Percentiles rank a stretch among this genome's conserved stretches.
Evolutionary conservation across 2,888 invertebrate genomes (phyloP).

Genomic region (Magallana nippona): DNA sequence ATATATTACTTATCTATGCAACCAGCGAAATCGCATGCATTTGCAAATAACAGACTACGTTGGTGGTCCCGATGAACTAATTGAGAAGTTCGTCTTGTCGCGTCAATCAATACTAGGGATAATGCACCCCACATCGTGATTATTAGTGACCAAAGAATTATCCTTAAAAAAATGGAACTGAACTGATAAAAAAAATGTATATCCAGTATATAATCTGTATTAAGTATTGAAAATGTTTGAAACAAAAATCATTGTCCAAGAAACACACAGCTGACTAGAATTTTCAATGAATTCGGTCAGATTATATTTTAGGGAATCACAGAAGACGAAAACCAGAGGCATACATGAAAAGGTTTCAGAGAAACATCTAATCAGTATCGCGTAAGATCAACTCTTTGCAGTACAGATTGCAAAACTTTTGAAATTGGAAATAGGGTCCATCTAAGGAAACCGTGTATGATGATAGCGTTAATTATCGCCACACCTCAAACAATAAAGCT

Average conservation of each 20-base stretch:
- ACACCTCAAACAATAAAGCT: conserved; percentile 28
- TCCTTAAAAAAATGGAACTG: neutral
- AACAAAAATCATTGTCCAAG: neutral
- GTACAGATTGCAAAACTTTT: conserved; percentile 18
- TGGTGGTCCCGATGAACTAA: conserved; percentile 39
- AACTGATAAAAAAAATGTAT: neutral
- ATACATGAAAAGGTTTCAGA: conserved; percentile 12
- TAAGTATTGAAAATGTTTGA: neutral
- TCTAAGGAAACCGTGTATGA: conserved; percentile 11
- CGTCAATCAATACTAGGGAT: conserved; percentile 5
- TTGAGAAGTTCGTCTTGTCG: conserved; percentile 32
- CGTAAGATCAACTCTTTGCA: conserved; percentile 18
- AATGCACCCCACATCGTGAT: conserved; percentile 22
- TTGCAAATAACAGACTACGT: conserved; percentile 5
- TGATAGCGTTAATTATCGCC: conserved; percentile 31
- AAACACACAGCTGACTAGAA: neutral
- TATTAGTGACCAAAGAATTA: conserved; percentile 16
- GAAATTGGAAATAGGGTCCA: conserved; percentile 14
- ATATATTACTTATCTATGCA: conserved; percentile 46
- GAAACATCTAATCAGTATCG: conserved; percentile 31
- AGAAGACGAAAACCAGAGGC: conserved; percentile 43
- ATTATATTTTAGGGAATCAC: neutral
- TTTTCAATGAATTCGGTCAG: neutral
- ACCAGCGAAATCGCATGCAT: conserved; percentile 39
- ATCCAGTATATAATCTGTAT: neutral